Conservation (phyloP, 2,888 invertebrate genomes). For the Hirtodrosophila alboralis region DNA sequence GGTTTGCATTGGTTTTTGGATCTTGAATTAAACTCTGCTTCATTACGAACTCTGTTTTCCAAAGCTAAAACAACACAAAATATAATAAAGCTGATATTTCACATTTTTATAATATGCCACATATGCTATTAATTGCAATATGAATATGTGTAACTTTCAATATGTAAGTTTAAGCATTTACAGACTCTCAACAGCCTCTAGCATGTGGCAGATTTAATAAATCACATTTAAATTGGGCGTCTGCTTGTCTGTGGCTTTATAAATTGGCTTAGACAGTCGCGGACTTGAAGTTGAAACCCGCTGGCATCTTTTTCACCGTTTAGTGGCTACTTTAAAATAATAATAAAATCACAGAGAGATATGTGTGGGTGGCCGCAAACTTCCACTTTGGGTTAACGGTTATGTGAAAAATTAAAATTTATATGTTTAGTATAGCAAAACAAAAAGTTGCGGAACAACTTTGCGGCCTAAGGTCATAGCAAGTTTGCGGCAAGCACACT, state of each 20-base stretch:
- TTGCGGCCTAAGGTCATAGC: conserved; percentile 51
- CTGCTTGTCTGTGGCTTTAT: conserved; percentile 30
- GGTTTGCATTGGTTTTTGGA: no score
- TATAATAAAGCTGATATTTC: no score
- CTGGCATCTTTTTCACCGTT: conserved; percentile 16
- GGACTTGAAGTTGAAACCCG: conserved; percentile 39
- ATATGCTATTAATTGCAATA: no score
- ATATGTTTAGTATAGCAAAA: conserved; percentile 49
- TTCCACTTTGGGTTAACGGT: conserved; percentile 34
- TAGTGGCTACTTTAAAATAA: conserved; percentile 34
- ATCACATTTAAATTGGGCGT: conserved; percentile 42
- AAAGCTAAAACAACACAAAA: no score
- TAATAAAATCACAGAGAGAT: conserved; percentile 10
- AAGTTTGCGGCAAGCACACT: conserved; percentile 38
- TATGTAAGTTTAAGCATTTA: neutral
- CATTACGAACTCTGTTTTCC: no score
- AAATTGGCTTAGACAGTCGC: conserved; percentile 33
- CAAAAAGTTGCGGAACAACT: conserved; percentile 52
- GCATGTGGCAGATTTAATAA: conserved; percentile 62
- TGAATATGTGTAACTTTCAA: no score
- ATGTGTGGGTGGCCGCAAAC: conserved; percentile 36
- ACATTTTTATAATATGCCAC: no score
- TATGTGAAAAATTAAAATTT: conserved; percentile 58
- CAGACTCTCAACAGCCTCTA: conserved; percentile 32
- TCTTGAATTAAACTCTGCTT: no score